Evolutionary conservation across 2,797 vertebrate species (phyloP).

Genomic region (Tenualosa ilisha): DNA sequence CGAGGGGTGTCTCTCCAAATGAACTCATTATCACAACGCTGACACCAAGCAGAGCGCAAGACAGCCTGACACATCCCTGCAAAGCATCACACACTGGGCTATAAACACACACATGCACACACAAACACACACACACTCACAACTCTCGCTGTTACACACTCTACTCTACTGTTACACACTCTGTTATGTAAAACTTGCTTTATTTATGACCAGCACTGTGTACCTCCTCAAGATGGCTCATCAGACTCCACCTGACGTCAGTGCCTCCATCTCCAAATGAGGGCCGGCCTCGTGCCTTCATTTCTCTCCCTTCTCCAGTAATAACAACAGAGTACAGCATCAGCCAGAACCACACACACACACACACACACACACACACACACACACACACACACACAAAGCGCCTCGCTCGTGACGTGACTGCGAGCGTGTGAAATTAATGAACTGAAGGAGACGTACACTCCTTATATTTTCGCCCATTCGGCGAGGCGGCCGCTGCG

Average conservation of each 20-base stretch:
- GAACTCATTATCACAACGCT: slow-evolving; percentile 74
- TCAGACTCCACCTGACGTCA: slow-evolving; percentile 15
- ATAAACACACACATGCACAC: slow-evolving; percentile 38
- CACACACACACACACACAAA: slow-evolving; percentile 21
- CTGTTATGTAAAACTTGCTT: slow-evolving; percentile 13
- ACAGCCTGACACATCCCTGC: slow-evolving; percentile 56
- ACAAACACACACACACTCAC: not conserved
- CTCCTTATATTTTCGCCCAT: slow-evolving; percentile 33
- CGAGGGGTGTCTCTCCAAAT: slow-evolving; percentile 67
- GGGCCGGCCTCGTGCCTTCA: slow-evolving; percentile 26
- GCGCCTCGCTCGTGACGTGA: not conserved
- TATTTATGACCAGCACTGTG: not conserved
- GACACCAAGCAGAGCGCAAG: slow-evolving; percentile 66
- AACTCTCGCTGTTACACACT: not conserved
- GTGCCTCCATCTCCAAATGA: not conserved
- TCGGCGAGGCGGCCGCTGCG: slow-evolving; percentile 8
- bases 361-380: slow-evolving; percentile 24
- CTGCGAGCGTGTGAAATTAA: slow-evolving; percentile 27
- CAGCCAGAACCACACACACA: not conserved
- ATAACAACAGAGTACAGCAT: not conserved
- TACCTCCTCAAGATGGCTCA: not conserved
- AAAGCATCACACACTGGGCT: slow-evolving; percentile 34
- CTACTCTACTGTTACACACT: slow-evolving; percentile 28
- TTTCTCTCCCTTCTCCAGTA: slow-evolving; percentile 6
- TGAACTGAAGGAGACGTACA: slow-evolving; percentile 25